These are phyloP conservation scores for Neomorphus geoffroyi DNA, from an alignment of 2,797 vertebrate species.

Conservation along the genomic window DNA sequence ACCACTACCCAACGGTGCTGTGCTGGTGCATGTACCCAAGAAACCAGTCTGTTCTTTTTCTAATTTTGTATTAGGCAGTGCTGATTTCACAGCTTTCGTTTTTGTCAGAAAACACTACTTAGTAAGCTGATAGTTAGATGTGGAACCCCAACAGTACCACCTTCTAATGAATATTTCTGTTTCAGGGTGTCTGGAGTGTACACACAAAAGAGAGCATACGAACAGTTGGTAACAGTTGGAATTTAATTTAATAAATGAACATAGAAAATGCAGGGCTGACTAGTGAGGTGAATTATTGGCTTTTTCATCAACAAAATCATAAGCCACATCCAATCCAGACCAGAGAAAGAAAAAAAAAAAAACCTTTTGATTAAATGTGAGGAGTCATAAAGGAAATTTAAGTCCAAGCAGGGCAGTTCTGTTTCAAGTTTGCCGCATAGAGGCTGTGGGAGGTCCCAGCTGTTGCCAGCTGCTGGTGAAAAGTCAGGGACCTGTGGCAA, in stretches of 20 bases:
- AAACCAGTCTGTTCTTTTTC: background rate
- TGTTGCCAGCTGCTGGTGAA: background rate
- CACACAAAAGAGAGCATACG: background rate
- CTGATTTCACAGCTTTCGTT: background rate
- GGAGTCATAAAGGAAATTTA: conserved; percentile 10
- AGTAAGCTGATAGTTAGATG: background rate
- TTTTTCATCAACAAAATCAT: conserved; percentile 30
- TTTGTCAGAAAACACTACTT: background rate
- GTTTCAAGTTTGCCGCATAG: background rate
- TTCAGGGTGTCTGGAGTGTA: background rate
- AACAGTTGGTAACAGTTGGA: conserved; percentile 42
- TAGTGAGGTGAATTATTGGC: conserved; percentile 54
- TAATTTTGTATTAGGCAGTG: background rate
- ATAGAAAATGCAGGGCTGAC: conserved; percentile 34
- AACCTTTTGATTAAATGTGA: conserved; percentile 41
- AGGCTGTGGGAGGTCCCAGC: background rate
- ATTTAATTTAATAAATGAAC: conserved; percentile 67
- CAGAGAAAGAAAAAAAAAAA: conserved; percentile 36
- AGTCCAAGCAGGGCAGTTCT: background rate
- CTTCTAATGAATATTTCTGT: background rate
- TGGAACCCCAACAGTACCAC: background rate
- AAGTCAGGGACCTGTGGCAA: background rate
- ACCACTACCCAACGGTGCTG: background rate
- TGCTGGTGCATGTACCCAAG: background rate
- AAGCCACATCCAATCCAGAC: background rate